Conservation (phyloP, 2,888 invertebrate genomes). For the Peribatodes rhomboidaria region DNA sequence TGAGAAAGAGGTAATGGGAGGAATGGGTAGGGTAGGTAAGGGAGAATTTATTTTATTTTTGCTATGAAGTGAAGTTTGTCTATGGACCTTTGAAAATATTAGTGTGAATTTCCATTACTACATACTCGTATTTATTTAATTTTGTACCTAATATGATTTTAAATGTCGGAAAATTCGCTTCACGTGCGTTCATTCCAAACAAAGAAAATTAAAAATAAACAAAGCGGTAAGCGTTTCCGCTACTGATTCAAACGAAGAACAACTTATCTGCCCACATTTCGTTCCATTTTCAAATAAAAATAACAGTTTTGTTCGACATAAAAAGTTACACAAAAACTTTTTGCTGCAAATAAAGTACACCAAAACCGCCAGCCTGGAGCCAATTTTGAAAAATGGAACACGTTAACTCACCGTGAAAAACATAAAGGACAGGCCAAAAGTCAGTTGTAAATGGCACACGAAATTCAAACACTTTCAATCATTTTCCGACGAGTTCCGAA, state of each 20-base stretch:
- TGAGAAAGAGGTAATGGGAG: too few relatives aligned
- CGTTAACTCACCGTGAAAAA: constrained; percentile 38
- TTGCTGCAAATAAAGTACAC: neutral
- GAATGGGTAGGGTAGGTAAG: too few relatives aligned
- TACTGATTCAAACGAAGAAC: constrained; percentile 13
- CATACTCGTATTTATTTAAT: neutral
- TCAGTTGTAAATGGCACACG: constrained; percentile 26
- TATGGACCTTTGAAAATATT: too few relatives aligned
- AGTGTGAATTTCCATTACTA: too few relatives aligned
- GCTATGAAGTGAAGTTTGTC: too few relatives aligned
- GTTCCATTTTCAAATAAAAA: neutral
- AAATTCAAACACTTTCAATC: constrained; percentile 50
- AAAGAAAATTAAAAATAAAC: constrained; percentile 38
- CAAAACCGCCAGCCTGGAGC: constrained; percentile 8
- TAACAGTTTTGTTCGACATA: too few relatives aligned
- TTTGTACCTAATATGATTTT: too few relatives aligned
- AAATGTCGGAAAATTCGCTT: constrained; percentile 8
- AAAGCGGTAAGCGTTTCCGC: constrained; percentile 38
- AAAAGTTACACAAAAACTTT: neutral
- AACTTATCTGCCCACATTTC: constrained; percentile 5
- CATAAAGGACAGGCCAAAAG: constrained; percentile 26
- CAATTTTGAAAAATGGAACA: constrained; percentile 32
- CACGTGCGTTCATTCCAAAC: constrained; percentile 37
- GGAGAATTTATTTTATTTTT: too few relatives aligned
- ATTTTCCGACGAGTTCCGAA: constrained; percentile 47